Base-by-base conservation (phyloP, 2,113 vertebrate genomes). In the Austrofundulus limnaeus region DNA sequence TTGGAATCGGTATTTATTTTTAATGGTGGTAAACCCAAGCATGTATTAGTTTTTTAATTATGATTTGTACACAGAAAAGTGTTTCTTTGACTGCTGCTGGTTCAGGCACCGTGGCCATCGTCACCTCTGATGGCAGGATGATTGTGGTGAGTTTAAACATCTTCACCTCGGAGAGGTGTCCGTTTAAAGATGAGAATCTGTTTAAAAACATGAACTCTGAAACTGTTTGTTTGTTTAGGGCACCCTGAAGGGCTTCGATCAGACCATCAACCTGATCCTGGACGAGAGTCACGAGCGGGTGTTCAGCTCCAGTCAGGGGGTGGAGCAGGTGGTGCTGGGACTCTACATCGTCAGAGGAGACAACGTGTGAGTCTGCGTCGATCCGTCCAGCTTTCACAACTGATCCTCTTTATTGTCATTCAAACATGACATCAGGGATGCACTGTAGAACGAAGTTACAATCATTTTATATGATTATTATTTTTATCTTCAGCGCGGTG, bases 211-310 rank as follows among this genome's bases (percentile, higher is more conserved):
- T 7, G 3, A 7, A 28, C 7, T 34, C 31, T 34, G 31, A 34
- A 34, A 9, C 31, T 9, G 16, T 62, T 65, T 51, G 38, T 23
- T 20, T 59, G 38, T 68, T 37, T 58, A 98, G 97, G 97, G 97
- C 48, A 99, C 97, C 0, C 89, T 98, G 53, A 99, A 99, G 86
- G 97, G 97, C 70, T 99, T 99, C 83, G 97, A 99, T 89, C 97
- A 99, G 90, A 98, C 97, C 61, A 98, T 99, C 88, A 99, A 99
- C 86, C 92, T 99, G 83, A 99, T 99, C 84, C 92, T 99, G 88
- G 97, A 99, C 75, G 97, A 99, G 91, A 99, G 97, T 64, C 97
- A 99, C 13, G 97, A 99, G 89, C 91, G 97, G 2, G 97, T 98
- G n/a, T 99, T 99, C 89, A 98, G 97, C 81, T 99, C 97, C 84